Percentiles rank a stretch among this genome's conserved stretches.
Conservation (phyloP, 2,113 vertebrate species). For the Tylochromis polylepis region DNA sequence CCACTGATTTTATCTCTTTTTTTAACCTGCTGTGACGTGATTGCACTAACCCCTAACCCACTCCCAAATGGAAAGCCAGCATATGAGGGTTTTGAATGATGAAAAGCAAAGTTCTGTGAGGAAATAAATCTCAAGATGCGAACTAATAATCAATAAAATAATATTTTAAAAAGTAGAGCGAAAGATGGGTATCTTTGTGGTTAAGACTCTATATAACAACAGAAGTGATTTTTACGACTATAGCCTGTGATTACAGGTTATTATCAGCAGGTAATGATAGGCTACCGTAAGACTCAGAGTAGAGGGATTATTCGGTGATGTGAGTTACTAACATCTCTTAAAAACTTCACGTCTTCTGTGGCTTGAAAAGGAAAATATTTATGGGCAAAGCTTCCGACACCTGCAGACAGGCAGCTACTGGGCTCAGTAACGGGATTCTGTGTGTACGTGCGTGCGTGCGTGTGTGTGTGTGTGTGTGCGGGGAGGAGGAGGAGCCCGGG, state of each 20-base stretch:
- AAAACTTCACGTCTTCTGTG: neutral
- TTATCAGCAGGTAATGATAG: neutral
- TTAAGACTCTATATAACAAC: neutral
- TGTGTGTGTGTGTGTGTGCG: neutral
- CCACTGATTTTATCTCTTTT: neutral
- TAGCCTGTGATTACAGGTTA: neutral
- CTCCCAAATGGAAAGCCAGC: neutral
- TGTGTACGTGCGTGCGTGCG: neutral
- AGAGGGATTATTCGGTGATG: neutral
- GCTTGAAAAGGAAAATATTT: neutral
- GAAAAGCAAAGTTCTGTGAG: neutral
- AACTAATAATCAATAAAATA: neutral
- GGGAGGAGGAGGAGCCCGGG: constrained; percentile 65
- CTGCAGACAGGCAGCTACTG: neutral
- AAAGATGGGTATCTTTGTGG: neutral
- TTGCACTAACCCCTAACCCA: neutral
- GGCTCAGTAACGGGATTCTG: neutral
- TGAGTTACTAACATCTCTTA: neutral
- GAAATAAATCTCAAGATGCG: neutral
- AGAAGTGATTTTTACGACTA: neutral
- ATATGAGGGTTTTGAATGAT: neutral
- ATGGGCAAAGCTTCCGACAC: constrained; percentile 5
- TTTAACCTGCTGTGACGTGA: neutral
- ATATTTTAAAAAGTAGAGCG: neutral
- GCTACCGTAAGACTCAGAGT: neutral